Evolutionary conservation across 2,888 invertebrate species (phyloP), one percentile per base, ranked within the genome.

Genomic region (Hemicrepidius hirtus): DNA sequence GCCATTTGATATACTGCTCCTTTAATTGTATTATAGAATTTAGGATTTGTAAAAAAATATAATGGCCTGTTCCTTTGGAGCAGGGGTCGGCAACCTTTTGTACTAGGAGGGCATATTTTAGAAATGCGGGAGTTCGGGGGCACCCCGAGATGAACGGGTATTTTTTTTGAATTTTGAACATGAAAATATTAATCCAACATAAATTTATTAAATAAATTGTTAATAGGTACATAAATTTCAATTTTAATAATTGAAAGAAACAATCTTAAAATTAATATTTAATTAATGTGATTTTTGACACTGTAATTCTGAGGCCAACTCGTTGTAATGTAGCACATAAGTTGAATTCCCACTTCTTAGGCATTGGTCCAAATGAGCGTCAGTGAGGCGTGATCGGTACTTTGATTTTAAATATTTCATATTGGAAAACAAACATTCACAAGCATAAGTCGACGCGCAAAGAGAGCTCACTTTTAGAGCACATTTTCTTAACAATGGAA

Each of bases 361-460:
- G 13, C 62, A 44, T 40, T 62, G 41, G 46, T 62, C 41, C 40
- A 62, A 62, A 62, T 62, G 44, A 44, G 62, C 28, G 28, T 62
- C 62, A 62, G 28, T 62, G 21, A 44, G 44, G 13, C 49, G 62
- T 44, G 44, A 44, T 44, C 44, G 44, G 44, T 44, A 44, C 16
- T 44, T 68, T 60, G 68, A 49, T 62, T 62, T 68, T 46, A 68
- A 62, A 32, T 68, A 68, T 62, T 68, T 68, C 68, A 68, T 46
- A 68, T 68, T 68, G 46, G 68, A 62, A 62, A 68, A 46, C 60
- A 68, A 70, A 70, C 24, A 70, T 65, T 70, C 55, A 37, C 50
- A 55, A 55, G 16, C 24, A 55, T 55, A 70, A 65, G 70, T 65
- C 65, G 65, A 49, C 21, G 69, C 50, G 46, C 60, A 68, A 44